Base-by-base conservation (phyloP, 2,113 vertebrate genomes). In the Corythaixoides concolor region DNA sequence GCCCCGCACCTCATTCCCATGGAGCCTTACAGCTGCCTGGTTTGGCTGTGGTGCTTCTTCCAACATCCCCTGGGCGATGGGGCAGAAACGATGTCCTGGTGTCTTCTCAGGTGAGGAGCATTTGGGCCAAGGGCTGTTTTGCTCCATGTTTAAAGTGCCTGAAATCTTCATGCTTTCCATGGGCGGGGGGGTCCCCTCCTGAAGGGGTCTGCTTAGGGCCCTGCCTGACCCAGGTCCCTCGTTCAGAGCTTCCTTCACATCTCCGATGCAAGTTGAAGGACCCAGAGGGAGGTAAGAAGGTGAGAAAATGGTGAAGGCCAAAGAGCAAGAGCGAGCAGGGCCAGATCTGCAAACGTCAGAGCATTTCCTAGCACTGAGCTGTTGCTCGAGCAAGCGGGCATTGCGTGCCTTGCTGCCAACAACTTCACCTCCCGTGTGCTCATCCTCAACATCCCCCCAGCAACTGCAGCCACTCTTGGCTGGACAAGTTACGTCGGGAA, bases 1-100 rank as follows among this genome's bases (percentile, higher is more conserved):
- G 53, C 47, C 12, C 0, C 0, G 13, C 27, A 24, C 1, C 30
- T 6, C 3, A 0, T 79, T 39, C 21, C 23, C 52, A 26, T 2
- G 5, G 75, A 69, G 20, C 20, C 49, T 59, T 26, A 17, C 37
- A 32, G 80, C 63, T 63, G 10, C 58, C 19, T 24, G 18, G 8
- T 45, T 24, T 83, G 62, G 73, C 4, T 8, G 9, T 8, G 66
- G 45, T 10, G 50, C 66, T 67, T 60, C 35, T 60, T 77, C 56
- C 70, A 66, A 18, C 32, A 47, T 3, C 56, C 20, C 2, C 70
- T 8, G 45, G 45, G 9, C 30, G 45, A 39, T 6, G 55, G 33
- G 39, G 47, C 41, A 78, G 77, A 69, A 87, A 43, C 11, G 33
- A 23, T 4, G 8, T 15, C 32, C 16, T 78, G 35, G 11, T 37